A percentile compares a stretch with the other conserved stretches of the same genome.
Conservation (phyloP, 2,797 vertebrate genomes). For the Odontamblyopus lacepedii region DNA sequence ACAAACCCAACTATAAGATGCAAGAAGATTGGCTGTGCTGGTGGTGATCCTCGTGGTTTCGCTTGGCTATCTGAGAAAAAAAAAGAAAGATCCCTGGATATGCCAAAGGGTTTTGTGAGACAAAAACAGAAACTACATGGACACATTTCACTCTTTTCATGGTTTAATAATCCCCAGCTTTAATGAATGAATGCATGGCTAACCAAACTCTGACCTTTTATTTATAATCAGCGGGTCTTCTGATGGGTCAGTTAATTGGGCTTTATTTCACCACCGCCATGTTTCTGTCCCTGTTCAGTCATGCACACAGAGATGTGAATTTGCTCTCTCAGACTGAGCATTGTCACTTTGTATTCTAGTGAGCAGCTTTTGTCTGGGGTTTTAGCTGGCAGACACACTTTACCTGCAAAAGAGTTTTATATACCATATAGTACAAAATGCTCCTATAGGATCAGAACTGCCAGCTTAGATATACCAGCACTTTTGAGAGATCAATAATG, state of each 20-base stretch:
- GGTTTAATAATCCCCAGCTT: not conserved
- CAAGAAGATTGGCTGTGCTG: too few species aligned
- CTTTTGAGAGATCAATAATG: conserved; percentile 19
- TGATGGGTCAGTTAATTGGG: conserved; percentile 39
- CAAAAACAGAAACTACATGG: too few species aligned
- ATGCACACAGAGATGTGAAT: conserved; percentile 35
- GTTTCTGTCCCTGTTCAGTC: conserved; percentile 26
- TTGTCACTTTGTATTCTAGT: conserved; percentile 36
- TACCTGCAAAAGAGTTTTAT: conserved; percentile 16
- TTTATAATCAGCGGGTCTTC: not conserved
- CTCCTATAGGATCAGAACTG: conserved; percentile 11
- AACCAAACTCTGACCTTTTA: not conserved
- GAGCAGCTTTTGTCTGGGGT: conserved; percentile 25
- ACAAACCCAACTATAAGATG: too few species aligned
- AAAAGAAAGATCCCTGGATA: too few species aligned
- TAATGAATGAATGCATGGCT: not conserved
- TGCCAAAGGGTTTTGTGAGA: not conserved
- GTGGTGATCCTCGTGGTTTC: too few species aligned
- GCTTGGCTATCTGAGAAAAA: too few species aligned
- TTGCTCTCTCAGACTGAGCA: conserved; percentile 20
- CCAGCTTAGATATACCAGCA: not conserved
- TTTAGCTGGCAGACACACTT: conserved; percentile 22
- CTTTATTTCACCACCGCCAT: conserved; percentile 26
- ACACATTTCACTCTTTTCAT: not conserved
- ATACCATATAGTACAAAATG: conserved; percentile 12